phyloP scores from a whole-genome alignment of 1,140 invertebrate genomes.

The Drosophila carrolli region DNA sequence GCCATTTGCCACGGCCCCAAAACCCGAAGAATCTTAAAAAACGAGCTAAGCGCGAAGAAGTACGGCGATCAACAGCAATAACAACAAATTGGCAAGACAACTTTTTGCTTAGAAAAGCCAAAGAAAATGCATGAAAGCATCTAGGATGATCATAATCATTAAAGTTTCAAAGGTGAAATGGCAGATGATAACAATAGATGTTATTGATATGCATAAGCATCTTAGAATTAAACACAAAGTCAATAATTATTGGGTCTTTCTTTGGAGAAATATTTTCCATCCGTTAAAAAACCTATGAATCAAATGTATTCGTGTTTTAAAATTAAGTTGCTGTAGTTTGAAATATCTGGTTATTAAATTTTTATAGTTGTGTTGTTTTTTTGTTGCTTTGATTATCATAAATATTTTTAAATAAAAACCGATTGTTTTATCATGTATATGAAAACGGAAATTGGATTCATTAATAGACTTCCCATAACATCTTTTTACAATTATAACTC shows the following conservation, averaged over 20 bases:
- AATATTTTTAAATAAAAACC: not conserved
- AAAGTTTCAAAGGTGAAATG: conserved; percentile 2
- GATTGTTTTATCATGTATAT: not conserved
- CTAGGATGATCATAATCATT: conserved; percentile 17
- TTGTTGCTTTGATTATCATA: too few species aligned
- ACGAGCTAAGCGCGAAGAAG: conserved; percentile 13
- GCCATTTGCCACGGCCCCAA: conserved; percentile 20
- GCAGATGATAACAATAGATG: conserved; percentile 2
- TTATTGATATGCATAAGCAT: conserved; percentile 1
- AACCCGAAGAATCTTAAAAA: conserved; percentile 10
- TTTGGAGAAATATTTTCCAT: not conserved
- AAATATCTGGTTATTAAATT: too few species aligned
- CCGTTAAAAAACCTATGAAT: too few species aligned
- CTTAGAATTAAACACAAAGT: conserved; percentile 3
- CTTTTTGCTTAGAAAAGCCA: conserved; percentile 6
- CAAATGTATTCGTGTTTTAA: too few species aligned
- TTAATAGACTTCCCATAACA: not conserved
- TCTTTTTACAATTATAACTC: not conserved
- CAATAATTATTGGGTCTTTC: not conserved
- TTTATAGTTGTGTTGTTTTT: too few species aligned
- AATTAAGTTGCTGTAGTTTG: too few species aligned
- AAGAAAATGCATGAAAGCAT: conserved; percentile 4
- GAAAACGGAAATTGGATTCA: not conserved
- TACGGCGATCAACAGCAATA: conserved; percentile 11
- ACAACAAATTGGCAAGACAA: conserved; percentile 36